phyloP scores from a whole-genome alignment of 2,113 vertebrate species.

The Echinops telfairi region DNA sequence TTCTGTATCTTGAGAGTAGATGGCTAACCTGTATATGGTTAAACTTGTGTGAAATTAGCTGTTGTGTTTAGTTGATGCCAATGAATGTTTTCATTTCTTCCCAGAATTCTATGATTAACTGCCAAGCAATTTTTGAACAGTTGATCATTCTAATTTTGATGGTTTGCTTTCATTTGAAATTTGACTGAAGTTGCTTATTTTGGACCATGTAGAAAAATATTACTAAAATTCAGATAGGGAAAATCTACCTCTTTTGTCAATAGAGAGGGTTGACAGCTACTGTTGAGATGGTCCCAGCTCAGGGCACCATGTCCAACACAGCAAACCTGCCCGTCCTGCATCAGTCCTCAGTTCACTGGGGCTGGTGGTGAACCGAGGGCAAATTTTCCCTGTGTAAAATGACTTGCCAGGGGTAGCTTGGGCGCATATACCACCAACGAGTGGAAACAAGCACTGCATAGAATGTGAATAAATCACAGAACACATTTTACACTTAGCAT shows the following conservation, averaged over 20 bases:
- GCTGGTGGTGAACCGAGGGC: neutral
- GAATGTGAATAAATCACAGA: slow-evolving; percentile 73
- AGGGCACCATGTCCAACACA: neutral
- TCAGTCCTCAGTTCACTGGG: neutral
- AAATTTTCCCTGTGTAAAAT: neutral
- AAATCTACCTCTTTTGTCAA: neutral
- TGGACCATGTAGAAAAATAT: neutral
- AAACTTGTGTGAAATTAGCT: neutral
- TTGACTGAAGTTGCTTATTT: slow-evolving; percentile 25
- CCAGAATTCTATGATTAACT: slow-evolving; percentile 15
- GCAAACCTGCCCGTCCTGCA: neutral
- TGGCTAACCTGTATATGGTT: too few species aligned
- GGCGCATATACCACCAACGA: slow-evolving; percentile 5
- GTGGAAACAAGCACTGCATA: slow-evolving; percentile 75
- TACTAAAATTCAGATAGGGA: slow-evolving; percentile 18
- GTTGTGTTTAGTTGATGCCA: neutral
- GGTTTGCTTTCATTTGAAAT: neutral
- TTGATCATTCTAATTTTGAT: slow-evolving; percentile 37
- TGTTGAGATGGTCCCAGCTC: neutral
- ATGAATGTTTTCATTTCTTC: neutral
- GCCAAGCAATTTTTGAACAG: neutral
- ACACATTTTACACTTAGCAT: slow-evolving; percentile 81
- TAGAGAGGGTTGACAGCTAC: neutral
- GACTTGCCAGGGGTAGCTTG: neutral
- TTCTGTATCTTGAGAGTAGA: too few species aligned